Conservation (phyloP, 2,797 vertebrate species). For the Diplodus puntazzo region DNA sequence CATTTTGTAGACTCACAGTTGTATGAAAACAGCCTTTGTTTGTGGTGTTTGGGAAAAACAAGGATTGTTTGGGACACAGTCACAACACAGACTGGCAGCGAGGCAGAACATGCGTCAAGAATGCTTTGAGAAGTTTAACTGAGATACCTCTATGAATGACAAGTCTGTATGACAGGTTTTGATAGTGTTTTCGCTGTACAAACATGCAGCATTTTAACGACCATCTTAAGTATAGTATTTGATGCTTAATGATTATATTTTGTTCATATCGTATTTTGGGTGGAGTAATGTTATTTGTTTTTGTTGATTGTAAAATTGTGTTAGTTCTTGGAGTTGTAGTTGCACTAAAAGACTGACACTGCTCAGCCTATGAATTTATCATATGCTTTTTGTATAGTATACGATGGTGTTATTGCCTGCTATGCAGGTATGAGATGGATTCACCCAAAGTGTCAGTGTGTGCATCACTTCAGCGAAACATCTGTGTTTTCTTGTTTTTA, state of each 20-base stretch:
- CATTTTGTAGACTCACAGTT: background rate
- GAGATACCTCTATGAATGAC: background rate
- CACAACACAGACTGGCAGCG: conserved; percentile 1
- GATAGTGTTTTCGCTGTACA: background rate
- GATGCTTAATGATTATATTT: background rate
- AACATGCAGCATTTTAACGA: background rate
- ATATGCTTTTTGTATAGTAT: conserved; percentile 10
- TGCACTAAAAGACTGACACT: background rate
- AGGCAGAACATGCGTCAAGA: background rate
- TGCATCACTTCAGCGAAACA: background rate
- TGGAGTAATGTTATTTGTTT: background rate
- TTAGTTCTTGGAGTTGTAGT: background rate
- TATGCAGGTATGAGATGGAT: background rate
- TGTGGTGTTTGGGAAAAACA: conserved; percentile 14
- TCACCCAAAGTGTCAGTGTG: background rate
- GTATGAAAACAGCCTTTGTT: background rate
- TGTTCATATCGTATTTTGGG: background rate
- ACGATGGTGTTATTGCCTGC: no score
- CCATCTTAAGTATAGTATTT: background rate
- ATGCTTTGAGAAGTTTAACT: background rate
- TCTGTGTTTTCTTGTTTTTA: background rate
- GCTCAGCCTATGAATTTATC: conserved; percentile 3
- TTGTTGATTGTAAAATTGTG: background rate
- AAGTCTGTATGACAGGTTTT: background rate
- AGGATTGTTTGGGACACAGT: conserved; percentile 2